These are phyloP conservation scores for Tanypteryx hageni DNA, from an alignment of 2,888 invertebrate species.

Conservation along the genomic window DNA sequence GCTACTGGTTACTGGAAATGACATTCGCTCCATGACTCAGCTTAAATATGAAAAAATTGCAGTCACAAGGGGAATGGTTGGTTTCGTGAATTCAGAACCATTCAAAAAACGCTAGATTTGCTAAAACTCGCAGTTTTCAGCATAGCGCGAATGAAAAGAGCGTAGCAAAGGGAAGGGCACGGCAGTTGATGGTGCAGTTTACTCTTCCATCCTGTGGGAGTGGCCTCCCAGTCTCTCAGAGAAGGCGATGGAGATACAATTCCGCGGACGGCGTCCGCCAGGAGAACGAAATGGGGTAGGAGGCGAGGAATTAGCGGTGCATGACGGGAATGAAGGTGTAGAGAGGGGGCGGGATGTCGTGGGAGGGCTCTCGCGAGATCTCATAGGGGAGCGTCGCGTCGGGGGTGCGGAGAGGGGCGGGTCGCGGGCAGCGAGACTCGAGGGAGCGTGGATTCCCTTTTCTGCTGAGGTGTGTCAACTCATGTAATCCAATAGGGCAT, in stretches of 20 bases:
- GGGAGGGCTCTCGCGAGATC: not conserved
- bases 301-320: not conserved
- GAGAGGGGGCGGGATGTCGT: not conserved
- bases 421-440: not conserved
- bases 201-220: not conserved
- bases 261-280: not conserved
- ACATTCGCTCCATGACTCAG: no score
- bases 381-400: no score
- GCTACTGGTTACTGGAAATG: no score
- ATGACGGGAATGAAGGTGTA: not conserved
- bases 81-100: no score
- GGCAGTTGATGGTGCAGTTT: not conserved
- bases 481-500: not conserved
- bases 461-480: not conserved
- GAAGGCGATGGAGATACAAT: not conserved
- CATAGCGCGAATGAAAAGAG: no score
- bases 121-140: not conserved
- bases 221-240: not conserved
- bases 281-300: not conserved
- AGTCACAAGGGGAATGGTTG: no score
- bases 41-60: no score
- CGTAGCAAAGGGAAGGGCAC: not conserved
- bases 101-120: not conserved
- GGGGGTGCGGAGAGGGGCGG: not conserved
- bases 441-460: not conserved